These are phyloP conservation scores for Aphis gossypii DNA, from an alignment of 1,140 invertebrate genomes.

Conservation along the genomic window DNA sequence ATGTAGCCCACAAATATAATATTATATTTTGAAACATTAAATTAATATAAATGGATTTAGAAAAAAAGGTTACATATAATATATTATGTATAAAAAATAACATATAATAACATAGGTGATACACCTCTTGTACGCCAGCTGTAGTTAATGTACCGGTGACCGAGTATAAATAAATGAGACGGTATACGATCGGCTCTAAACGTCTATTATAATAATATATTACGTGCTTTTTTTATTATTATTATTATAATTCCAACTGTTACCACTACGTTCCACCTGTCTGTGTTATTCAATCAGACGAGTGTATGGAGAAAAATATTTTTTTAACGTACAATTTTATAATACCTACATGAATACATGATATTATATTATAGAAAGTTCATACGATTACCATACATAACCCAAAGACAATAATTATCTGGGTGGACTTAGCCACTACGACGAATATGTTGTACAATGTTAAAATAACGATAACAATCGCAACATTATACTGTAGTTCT, in stretches of 20 bases:
- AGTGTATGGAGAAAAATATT: neutral
- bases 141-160: slow-evolving; percentile 13
- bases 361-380: slow-evolving; percentile 22
- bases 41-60: slow-evolving; percentile 20
- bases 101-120: slow-evolving; percentile 35
- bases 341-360: neutral
- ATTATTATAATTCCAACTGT: slow-evolving; percentile 40
- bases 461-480: slow-evolving; percentile 19
- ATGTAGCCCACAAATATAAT: neutral
- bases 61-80: slow-evolving; percentile 30
- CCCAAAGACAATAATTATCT: slow-evolving; percentile 41
- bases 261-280: neutral
- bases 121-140: slow-evolving; percentile 19
- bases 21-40: slow-evolving; percentile 3
- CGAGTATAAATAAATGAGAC: slow-evolving; percentile 35
- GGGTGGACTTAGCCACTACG: slow-evolving; percentile 25
- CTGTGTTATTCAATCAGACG: slow-evolving; percentile 28
- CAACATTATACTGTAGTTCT: neutral
- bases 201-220: slow-evolving; percentile 43
- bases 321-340: slow-evolving; percentile 46
- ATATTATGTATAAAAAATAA: neutral
- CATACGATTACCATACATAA: neutral
- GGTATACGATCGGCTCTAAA: slow-evolving; percentile 20
- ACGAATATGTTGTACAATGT: neutral
- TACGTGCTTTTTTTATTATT: slow-evolving; percentile 41